These are phyloP conservation scores for Mormyrus iriodes DNA, from an alignment of 2,113 vertebrate genomes.

Conservation along the genomic window DNA sequence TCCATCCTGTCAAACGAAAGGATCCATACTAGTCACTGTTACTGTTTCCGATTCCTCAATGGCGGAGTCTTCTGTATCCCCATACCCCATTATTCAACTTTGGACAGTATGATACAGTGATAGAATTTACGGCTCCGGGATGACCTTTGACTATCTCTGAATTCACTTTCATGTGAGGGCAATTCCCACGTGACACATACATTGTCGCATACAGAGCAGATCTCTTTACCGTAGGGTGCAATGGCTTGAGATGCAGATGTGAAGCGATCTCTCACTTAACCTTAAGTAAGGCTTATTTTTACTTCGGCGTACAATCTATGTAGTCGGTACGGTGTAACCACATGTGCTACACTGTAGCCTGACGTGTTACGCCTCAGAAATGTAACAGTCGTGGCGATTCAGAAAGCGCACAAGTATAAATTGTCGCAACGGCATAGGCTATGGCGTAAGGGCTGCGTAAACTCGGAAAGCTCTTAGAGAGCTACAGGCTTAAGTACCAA, in stretches of 20 bases:
- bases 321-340: background rate
- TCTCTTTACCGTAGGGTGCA: too few species aligned
- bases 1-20: background rate
- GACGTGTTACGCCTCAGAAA: background rate
- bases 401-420: background rate
- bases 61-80: background rate
- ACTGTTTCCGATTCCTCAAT: background rate
- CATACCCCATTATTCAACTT: background rate
- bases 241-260: too few species aligned
- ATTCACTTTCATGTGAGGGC: background rate
- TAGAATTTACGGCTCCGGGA: background rate
- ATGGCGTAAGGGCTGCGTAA: background rate
- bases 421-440: background rate
- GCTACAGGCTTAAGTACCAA: background rate
- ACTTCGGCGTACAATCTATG: background rate
- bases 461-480: background rate
- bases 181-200: too few species aligned
- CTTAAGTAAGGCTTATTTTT: too few species aligned
- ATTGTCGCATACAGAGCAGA: too few species aligned
- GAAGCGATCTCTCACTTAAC: too few species aligned
- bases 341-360: background rate
- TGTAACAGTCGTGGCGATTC: background rate
- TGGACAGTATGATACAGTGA: background rate
- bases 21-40: background rate
- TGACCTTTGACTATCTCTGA: background rate